Conservation (phyloP, 2,797 vertebrate species). For the Allobates femoralis region DNA sequence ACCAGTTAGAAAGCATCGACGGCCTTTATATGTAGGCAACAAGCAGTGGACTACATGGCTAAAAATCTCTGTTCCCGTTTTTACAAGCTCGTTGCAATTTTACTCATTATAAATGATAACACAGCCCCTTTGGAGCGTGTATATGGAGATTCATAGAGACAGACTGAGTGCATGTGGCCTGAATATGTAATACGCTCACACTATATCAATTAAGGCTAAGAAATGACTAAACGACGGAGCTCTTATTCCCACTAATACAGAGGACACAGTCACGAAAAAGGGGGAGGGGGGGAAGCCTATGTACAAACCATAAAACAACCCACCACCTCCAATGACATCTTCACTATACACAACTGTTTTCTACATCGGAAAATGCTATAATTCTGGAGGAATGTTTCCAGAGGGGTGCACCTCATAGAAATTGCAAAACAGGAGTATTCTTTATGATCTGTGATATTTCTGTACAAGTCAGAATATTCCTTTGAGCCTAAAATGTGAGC, state of each 20-base stretch:
- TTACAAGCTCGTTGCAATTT: too few relatives aligned
- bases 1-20: too few relatives aligned
- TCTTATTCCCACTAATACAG: not conserved
- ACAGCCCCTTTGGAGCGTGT: too few relatives aligned
- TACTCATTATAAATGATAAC: too few relatives aligned
- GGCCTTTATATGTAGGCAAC: too few relatives aligned
- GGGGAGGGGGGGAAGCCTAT: too few relatives aligned
- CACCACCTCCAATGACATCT: constrained; percentile 31
- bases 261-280: not conserved
- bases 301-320: constrained; percentile 23
- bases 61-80: too few relatives aligned
- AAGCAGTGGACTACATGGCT: too few relatives aligned
- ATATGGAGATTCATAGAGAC: too few relatives aligned
- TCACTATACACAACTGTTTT: constrained; percentile 34
- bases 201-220: not conserved
- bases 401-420: not conserved
- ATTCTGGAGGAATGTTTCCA: constrained; percentile 19
- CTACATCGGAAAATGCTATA: constrained; percentile 10
- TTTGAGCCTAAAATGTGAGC: constrained; percentile 13
- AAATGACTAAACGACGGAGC: not conserved
- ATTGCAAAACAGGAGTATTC: constrained; percentile 18
- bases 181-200: not conserved
- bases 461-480: constrained; percentile 28
- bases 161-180: too few relatives aligned
- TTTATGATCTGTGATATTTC: constrained; percentile 51